These are phyloP conservation scores for Heliconius ethilla DNA, from an alignment of 2,888 invertebrate genomes.

Conservation along the genomic window DNA sequence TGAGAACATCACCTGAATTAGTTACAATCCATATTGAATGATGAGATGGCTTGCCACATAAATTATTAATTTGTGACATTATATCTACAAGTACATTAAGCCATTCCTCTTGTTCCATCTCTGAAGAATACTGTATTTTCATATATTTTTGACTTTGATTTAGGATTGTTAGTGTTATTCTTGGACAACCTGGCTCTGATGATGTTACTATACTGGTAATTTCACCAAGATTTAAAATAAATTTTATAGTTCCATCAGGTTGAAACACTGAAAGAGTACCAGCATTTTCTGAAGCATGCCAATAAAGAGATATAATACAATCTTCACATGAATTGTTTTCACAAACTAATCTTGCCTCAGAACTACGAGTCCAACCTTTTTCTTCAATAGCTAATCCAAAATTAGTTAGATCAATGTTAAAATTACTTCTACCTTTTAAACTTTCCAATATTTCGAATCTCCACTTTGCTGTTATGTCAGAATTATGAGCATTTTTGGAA, in stretches of 20 bases:
- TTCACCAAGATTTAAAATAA: slow-evolving; percentile 87
- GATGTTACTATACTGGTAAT: slow-evolving; percentile 89
- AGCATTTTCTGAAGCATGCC: slow-evolving; percentile 88
- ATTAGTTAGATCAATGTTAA: slow-evolving; percentile 78
- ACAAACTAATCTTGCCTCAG: slow-evolving; percentile 87
- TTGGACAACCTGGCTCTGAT: slow-evolving; percentile 90
- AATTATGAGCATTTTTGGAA: slow-evolving; percentile 80
- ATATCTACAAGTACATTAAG: slow-evolving; percentile 90
- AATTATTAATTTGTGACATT: slow-evolving; percentile 87
- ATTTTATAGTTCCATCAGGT: slow-evolving; percentile 90
- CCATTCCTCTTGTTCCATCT: slow-evolving; percentile 95
- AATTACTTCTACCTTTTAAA: slow-evolving; percentile 82
- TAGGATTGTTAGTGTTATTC: slow-evolving; percentile 88
- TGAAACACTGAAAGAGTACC: slow-evolving; percentile 89
- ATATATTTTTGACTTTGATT: slow-evolving; percentile 83
- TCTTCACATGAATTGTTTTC: slow-evolving; percentile 85
- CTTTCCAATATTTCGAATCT: slow-evolving; percentile 86
- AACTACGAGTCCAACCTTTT: slow-evolving; percentile 92
- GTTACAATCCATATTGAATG: slow-evolving; percentile 91
- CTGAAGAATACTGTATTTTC: slow-evolving; percentile 89
- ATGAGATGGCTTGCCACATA: slow-evolving; percentile 86
- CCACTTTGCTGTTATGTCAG: slow-evolving; percentile 88
- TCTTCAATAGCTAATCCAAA: slow-evolving; percentile 92
- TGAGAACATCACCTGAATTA: slow-evolving; percentile 90
- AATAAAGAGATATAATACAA: slow-evolving; percentile 90